phyloP scores from a whole-genome alignment of 2,888 invertebrate genomes.

The Malthinus seriepunctatus region DNA sequence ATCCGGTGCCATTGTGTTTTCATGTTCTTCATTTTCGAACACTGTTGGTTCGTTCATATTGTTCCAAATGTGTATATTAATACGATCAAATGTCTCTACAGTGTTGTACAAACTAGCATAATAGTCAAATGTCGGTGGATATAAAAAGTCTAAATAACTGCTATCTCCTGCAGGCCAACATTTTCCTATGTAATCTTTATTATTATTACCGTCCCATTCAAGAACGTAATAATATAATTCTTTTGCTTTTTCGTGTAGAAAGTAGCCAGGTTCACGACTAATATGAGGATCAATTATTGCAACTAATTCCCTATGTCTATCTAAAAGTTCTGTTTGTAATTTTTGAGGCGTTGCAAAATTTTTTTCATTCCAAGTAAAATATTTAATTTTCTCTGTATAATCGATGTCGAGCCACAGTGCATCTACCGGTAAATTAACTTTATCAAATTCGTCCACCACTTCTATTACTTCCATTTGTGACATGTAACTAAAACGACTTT shows the following conservation, averaged over 20 bases:
- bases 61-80: conserved; percentile 84
- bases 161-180: conserved; percentile 99
- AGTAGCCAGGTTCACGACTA: conserved; percentile 85
- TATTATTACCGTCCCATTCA: no score
- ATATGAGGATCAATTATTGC: background rate
- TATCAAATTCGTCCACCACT: conserved; percentile 83
- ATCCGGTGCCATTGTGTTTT: conserved; percentile 83
- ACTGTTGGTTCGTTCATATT: conserved; percentile 99
- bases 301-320: conserved; percentile 79
- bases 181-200: conserved; percentile 70
- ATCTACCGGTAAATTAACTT: conserved; percentile 89
- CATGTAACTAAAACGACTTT: conserved; percentile 96
- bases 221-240: no score
- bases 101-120: background rate
- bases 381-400: conserved; percentile 92
- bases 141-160: conserved; percentile 89
- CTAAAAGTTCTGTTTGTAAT: conserved; percentile 85
- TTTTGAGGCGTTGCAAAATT: conserved; percentile 83
- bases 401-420: conserved; percentile 98
- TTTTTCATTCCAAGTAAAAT: conserved; percentile 94
- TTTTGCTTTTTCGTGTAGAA: conserved; percentile 65
- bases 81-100: background rate
- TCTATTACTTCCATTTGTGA: conserved; percentile 74
- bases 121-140: conserved; percentile 67
- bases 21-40: conserved; percentile 79